These are phyloP conservation scores for Amiota minor DNA, from an alignment of 2,888 invertebrate genomes.

Conservation along the genomic window DNA sequence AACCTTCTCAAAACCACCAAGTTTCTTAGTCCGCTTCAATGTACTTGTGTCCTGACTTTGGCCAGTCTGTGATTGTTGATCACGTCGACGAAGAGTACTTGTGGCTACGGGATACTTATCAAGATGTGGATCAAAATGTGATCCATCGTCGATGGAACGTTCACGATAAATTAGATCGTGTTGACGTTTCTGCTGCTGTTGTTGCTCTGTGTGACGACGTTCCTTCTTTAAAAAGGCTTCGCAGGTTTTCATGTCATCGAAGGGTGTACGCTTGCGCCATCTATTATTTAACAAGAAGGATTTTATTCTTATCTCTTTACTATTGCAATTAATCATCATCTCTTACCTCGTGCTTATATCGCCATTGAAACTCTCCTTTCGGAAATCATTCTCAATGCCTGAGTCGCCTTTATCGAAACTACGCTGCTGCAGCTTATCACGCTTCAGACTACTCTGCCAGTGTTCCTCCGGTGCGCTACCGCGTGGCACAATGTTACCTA, in stretches of 20 bases:
- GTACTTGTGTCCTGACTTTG: conserved; percentile 58
- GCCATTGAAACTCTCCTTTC: conserved; percentile 79
- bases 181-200: conserved; percentile 65
- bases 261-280: conserved; percentile 74
- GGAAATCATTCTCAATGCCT: conserved; percentile 86
- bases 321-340: neutral
- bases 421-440: conserved; percentile 74
- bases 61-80: conserved; percentile 53
- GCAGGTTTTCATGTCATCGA: conserved; percentile 82
- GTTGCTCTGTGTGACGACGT: conserved; percentile 81
- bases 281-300: conserved; percentile 43
- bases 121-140: conserved; percentile 79
- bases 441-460: conserved; percentile 77
- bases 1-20: conserved; percentile 83
- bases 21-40: conserved; percentile 76
- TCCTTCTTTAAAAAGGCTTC: conserved; percentile 83
- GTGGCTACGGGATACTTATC: conserved; percentile 77
- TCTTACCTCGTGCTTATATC: conserved; percentile 74
- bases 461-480: conserved; percentile 73
- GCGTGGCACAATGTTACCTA: neutral
- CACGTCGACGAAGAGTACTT: conserved; percentile 62
- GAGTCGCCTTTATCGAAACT: conserved; percentile 80
- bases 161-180: conserved; percentile 76
- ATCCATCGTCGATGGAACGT: conserved; percentile 80
- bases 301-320: neutral